These are phyloP conservation scores for Clarias platycephalus DNA, from an alignment of 2,797 vertebrate genomes.

Conservation along the genomic window DNA sequence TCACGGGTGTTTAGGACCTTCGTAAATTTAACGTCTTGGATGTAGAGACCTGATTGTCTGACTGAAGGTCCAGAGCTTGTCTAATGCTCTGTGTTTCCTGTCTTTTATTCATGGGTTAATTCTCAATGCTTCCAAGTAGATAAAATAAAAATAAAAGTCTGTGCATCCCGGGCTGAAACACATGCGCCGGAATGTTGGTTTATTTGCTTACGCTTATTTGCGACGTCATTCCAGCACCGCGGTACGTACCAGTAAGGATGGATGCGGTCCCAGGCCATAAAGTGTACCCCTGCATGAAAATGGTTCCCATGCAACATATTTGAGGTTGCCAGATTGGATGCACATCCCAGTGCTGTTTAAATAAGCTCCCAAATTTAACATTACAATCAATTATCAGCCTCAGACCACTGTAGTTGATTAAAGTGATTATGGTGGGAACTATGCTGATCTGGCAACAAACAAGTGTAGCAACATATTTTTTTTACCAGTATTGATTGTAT, in stretches of 20 bases:
- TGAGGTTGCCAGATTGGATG: not conserved
- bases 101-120: not conserved
- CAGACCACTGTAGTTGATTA: not conserved
- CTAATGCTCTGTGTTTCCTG: not conserved
- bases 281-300: not conserved
- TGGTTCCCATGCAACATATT: not conserved
- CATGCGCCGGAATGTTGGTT: not conserved
- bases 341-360: not conserved
- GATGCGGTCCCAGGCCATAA: not conserved
- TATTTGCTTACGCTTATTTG: not conserved
- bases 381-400: not conserved
- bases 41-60: not conserved
- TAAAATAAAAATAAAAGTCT: not conserved
- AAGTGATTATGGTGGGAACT: not conserved
- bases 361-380: no score
- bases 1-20: not conserved
- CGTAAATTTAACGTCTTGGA: not conserved
- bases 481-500: not conserved
- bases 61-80: not conserved
- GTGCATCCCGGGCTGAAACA: not conserved
- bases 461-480: not conserved
- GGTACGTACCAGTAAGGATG: not conserved
- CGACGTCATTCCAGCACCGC: not conserved
- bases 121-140: not conserved
- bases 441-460: conserved; percentile 9